These are phyloP conservation scores for Tribolium madens DNA, from an alignment of 1,140 invertebrate genomes.

Conservation along the genomic window DNA sequence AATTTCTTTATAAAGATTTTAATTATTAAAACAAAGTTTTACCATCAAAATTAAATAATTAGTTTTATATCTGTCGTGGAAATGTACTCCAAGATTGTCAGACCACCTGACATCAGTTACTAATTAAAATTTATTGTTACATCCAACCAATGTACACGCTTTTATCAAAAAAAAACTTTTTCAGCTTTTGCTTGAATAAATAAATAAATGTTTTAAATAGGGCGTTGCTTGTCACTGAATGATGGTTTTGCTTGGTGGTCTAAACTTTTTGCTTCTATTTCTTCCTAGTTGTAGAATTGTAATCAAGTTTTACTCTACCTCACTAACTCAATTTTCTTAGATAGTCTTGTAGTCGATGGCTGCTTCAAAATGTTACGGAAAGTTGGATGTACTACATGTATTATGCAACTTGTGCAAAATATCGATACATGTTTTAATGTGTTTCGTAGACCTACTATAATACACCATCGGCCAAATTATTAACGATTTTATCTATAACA, in stretches of 20 bases:
- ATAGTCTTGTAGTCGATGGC: background rate
- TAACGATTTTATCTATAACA: conserved; percentile 5
- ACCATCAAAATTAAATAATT: conserved; percentile 37
- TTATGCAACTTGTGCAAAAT: conserved; percentile 3
- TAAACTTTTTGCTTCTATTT: background rate
- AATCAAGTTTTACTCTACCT: conserved; percentile 15
- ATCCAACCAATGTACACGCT: background rate
- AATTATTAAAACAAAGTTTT: conserved; percentile 33
- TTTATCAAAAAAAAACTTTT: background rate
- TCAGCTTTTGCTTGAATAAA: background rate
- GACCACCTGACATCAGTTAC: conserved; percentile 4
- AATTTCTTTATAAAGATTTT: conserved; percentile 32
- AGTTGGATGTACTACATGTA: conserved; percentile 10
- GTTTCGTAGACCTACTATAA: background rate
- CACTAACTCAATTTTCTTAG: conserved; percentile 8
- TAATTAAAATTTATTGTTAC: background rate
- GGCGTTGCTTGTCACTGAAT: background rate
- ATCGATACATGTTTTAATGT: conserved; percentile 1
- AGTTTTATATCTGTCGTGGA: conserved; percentile 20
- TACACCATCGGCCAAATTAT: background rate
- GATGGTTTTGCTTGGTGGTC: background rate
- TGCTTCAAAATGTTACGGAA: conserved; percentile 8
- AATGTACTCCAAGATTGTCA: background rate
- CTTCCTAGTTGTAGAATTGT: background rate
- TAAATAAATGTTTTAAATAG: background rate